Conservation (phyloP, 2,888 invertebrate genomes). For the Maniola hyperantus region DNA sequence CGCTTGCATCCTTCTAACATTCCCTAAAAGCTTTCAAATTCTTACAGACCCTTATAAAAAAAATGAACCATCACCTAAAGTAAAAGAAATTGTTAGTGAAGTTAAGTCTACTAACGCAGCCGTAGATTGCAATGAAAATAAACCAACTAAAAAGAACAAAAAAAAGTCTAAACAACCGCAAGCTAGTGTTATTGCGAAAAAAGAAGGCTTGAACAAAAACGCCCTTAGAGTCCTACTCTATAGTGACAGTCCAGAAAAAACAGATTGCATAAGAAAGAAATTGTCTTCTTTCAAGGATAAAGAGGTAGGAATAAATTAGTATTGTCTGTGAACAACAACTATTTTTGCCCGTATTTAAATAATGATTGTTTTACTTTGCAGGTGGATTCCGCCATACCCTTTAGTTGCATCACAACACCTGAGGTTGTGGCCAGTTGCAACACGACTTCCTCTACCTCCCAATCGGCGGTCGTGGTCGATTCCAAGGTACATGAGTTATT, state of each 20-base stretch:
- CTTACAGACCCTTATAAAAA: constrained; percentile 43
- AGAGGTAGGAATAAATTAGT: constrained; percentile 59
- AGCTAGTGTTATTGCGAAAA: constrained; percentile 12
- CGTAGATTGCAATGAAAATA: constrained; percentile 37
- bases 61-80: constrained; percentile 40
- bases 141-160: constrained; percentile 40
- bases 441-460: constrained; percentile 66
- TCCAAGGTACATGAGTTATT: constrained; percentile 58
- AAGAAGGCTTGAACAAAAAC: constrained; percentile 49
- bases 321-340: not conserved
- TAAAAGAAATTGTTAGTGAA: constrained; percentile 47
- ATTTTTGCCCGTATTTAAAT: not conserved
- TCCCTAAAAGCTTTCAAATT: constrained; percentile 62
- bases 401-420: constrained; percentile 79
- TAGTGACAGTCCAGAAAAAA: constrained; percentile 52
- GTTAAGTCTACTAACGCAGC: constrained; percentile 43
- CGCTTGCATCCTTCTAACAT: constrained; percentile 65
- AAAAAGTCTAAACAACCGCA: constrained; percentile 36
- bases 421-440: constrained; percentile 76
- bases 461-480: constrained; percentile 63
- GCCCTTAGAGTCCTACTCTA: constrained; percentile 64
- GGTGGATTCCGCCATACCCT: constrained; percentile 78
- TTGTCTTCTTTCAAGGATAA: constrained; percentile 47
- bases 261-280: constrained; percentile 35
- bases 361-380: constrained; percentile 51